Evolutionary conservation across 2,888 invertebrate species (phyloP).

Genomic region (Leucophora obtusa): DNA sequence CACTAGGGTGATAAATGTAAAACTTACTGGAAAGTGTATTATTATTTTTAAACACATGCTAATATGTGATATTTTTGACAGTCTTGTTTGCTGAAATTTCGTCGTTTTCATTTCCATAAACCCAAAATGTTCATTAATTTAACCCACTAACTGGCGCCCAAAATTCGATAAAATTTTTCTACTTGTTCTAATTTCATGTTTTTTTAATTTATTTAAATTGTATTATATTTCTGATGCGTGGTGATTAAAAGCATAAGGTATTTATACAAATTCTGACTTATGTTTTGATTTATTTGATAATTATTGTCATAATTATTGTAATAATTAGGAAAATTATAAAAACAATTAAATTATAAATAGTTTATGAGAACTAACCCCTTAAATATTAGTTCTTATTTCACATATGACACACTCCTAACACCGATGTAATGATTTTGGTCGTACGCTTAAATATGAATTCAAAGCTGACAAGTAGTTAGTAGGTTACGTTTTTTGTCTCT

Average conservation of each 20-base stretch:
- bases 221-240: background rate
- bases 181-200: background rate
- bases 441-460: too few species aligned
- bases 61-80: background rate
- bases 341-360: background rate
- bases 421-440: too few species aligned
- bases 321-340: background rate
- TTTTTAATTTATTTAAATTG: background rate
- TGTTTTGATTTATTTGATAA: background rate
- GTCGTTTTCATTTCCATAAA: background rate
- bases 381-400: too few species aligned
- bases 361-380: too few species aligned
- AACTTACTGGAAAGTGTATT: slow-evolving; percentile 68
- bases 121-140: background rate
- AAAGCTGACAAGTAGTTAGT: too few species aligned
- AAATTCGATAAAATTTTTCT: background rate
- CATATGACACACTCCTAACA: too few species aligned
- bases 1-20: slow-evolving; percentile 69
- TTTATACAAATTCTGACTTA: background rate
- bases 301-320: background rate
- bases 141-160: background rate
- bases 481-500: too few species aligned
- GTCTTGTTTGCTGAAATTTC: background rate
- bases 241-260: too few species aligned
- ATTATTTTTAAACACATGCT: background rate